phyloP scores from a whole-genome alignment of 2,888 invertebrate species.

The Chrysomela aeneicollis region DNA sequence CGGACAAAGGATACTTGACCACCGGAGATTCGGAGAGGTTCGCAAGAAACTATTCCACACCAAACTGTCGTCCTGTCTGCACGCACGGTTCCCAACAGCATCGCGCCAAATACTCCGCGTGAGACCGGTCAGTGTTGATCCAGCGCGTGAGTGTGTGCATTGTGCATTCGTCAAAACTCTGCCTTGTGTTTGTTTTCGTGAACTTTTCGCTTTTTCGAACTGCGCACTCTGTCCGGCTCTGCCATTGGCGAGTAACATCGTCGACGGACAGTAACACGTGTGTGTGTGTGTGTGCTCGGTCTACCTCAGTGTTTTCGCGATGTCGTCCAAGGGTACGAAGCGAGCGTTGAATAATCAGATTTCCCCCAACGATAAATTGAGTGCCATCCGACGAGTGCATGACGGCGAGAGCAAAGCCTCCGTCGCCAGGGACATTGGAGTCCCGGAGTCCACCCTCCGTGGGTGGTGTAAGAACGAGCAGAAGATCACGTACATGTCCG shows the following conservation, averaged over 20 bases:
- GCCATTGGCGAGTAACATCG: conserved; percentile 49
- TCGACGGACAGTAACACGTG: conserved; percentile 52
- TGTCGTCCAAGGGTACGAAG: conserved; percentile 76
- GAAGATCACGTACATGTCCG: conserved; percentile 75
- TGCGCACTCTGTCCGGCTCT: conserved; percentile 52
- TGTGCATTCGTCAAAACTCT: conserved; percentile 54
- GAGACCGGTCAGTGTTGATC: no score
- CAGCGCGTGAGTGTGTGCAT: conserved; percentile 33
- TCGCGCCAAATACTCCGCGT: conserved; percentile 39
- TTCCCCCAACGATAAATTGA: conserved; percentile 80
- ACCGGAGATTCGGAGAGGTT: conserved; percentile 57
- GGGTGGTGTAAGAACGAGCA: conserved; percentile 91
- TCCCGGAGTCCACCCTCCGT: conserved; percentile 84
- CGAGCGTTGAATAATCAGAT: no score
- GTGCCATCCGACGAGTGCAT: conserved; percentile 83
- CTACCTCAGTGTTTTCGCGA: no score
- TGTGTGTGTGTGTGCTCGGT: conserved; percentile 41
- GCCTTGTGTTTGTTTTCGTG: conserved; percentile 51
- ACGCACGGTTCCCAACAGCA: conserved; percentile 55
- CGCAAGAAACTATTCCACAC: conserved; percentile 53
- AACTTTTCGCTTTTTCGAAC: conserved; percentile 53
- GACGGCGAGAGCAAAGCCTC: conserved; percentile 87
- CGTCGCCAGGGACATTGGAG: conserved; percentile 84
- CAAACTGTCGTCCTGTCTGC: conserved; percentile 44
- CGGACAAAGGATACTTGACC: conserved; percentile 64